These are phyloP conservation scores for Caloenas nicobarica DNA, from an alignment of 2,113 vertebrate species.

Conservation along the genomic window DNA sequence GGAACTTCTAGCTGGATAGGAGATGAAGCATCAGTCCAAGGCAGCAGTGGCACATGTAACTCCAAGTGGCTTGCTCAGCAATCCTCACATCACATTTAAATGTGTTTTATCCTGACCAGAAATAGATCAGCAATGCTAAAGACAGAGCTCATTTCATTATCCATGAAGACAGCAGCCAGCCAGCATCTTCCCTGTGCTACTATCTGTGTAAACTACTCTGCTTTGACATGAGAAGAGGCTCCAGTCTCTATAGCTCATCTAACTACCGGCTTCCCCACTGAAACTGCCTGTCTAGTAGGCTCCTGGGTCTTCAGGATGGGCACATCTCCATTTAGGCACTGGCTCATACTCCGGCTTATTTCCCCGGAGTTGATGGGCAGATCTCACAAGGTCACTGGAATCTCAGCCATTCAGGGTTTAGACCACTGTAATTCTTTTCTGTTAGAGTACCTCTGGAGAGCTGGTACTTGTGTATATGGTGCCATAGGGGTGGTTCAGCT, in stretches of 20 bases:
- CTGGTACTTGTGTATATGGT: background rate
- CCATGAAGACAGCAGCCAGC: background rate
- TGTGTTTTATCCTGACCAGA: background rate
- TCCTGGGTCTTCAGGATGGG: background rate
- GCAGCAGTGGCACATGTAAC: background rate
- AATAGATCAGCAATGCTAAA: conserved; percentile 5
- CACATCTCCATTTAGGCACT: background rate
- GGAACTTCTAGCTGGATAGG: background rate
- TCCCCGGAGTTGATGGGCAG: background rate
- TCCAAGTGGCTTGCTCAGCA: conserved; percentile 20
- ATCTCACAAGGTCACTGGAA: background rate
- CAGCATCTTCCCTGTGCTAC: background rate
- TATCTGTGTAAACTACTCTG: background rate
- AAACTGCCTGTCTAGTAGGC: background rate
- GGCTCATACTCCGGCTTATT: background rate
- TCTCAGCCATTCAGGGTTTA: background rate
- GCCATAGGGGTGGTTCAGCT: background rate
- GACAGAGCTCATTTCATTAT: conserved; percentile 2
- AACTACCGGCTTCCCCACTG: background rate
- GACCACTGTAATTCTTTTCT: background rate
- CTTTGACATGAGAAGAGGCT: background rate
- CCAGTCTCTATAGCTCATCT: background rate
- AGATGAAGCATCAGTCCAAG: background rate
- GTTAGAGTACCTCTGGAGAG: background rate
- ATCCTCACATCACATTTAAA: background rate